These are phyloP conservation scores for Tyrannus savana DNA, from an alignment of 2,113 vertebrate species.

Conservation along the genomic window DNA sequence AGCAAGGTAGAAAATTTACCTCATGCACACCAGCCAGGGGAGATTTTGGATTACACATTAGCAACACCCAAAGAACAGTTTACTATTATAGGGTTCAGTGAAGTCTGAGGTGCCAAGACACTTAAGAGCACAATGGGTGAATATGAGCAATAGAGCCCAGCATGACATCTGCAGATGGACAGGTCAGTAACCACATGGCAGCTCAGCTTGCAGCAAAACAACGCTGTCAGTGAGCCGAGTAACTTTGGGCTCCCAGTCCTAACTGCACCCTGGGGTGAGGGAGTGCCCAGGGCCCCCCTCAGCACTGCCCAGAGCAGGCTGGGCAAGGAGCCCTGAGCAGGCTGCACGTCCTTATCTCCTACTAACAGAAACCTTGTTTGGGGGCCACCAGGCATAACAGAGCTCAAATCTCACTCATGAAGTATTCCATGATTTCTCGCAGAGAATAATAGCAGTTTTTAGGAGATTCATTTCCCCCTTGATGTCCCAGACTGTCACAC, in stretches of 20 bases:
- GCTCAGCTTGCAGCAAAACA: not conserved
- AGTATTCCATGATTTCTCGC: not conserved
- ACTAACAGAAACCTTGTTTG: not conserved
- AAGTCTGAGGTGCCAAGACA: not conserved
- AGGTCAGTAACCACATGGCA: not conserved
- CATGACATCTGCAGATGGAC: not conserved
- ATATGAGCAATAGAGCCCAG: accelerated
- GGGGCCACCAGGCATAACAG: not conserved
- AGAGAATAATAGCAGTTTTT: not conserved
- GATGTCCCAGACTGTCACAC: not conserved
- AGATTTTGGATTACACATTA: not conserved
- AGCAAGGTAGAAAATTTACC: not conserved
- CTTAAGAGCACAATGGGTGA: accelerated
- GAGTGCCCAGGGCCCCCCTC: accelerated
- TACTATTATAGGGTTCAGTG: accelerated
- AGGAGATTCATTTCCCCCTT: not conserved
- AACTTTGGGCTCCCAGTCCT: accelerated
- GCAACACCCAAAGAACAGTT: not conserved
- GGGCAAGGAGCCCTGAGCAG: not conserved
- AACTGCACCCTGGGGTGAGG: accelerated
- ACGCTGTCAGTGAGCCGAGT: accelerated
- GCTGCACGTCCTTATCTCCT: not conserved
- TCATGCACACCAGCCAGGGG: not conserved
- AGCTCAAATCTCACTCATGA: not conserved
- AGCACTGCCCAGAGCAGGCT: accelerated